Evolutionary conservation across 2,113 vertebrate genomes (phyloP).

Genomic region (Thermophis baileyi): DNA sequence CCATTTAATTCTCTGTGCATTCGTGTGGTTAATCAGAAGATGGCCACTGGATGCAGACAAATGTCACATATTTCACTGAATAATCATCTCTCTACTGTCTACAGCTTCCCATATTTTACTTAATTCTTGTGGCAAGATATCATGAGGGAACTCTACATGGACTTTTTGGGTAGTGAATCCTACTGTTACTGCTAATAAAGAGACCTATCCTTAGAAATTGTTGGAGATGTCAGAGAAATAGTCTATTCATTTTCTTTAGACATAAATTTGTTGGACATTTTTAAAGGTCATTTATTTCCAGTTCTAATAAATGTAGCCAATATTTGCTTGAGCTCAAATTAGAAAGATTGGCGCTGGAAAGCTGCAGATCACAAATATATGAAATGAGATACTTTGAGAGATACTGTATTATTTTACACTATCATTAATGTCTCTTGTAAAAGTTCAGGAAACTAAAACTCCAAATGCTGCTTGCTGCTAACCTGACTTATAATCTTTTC

Average conservation of each 20-base stretch:
- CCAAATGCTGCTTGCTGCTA: neutral
- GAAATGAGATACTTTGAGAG: constrained; percentile 25
- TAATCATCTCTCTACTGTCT: neutral
- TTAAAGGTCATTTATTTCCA: neutral
- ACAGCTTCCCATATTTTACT: neutral
- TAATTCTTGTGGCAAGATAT: neutral
- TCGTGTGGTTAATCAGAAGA: neutral
- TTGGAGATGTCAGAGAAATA: neutral
- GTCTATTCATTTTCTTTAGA: neutral
- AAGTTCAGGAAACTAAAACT: neutral
- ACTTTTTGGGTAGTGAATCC: neutral
- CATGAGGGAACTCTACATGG: neutral
- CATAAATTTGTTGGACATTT: neutral
- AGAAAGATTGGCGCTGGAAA: constrained; percentile 52
- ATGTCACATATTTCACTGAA: neutral
- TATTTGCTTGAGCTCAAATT: constrained; percentile 51
- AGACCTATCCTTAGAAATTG: neutral
- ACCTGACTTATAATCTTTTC: neutral
- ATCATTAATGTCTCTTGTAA: constrained; percentile 12
- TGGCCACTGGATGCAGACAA: neutral
- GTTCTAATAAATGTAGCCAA: constrained; percentile 50
- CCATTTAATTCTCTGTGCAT: neutral
- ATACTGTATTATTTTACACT: constrained; percentile 24
- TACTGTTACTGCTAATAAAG: neutral
- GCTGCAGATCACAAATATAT: constrained; percentile 46